These are phyloP conservation scores for Ailurus styani DNA, from an alignment of 2,113 vertebrate genomes.

Conservation along the genomic window DNA sequence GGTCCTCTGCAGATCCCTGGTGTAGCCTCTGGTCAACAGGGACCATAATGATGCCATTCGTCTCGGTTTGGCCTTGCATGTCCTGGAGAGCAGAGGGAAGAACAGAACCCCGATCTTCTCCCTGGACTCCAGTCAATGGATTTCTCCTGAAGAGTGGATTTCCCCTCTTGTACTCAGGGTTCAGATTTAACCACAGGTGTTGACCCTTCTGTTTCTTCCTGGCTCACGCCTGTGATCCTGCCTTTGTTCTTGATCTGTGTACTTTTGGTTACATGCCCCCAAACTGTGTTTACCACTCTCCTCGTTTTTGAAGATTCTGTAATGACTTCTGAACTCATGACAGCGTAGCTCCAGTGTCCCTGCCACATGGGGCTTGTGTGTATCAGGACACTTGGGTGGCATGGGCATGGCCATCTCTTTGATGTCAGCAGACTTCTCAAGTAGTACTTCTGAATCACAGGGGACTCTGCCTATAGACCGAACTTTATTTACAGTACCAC, in stretches of 20 bases:
- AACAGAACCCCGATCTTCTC: not conserved
- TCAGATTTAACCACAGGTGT: not conserved
- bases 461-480: not conserved
- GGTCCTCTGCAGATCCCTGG: not conserved
- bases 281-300: not conserved
- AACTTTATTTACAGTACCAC: not conserved
- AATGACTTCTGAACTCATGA: not conserved
- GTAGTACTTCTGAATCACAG: not conserved
- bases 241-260: not conserved
- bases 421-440: not conserved
- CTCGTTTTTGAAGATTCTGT: not conserved
- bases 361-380: not conserved
- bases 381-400: not conserved
- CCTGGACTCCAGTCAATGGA: too few species aligned
- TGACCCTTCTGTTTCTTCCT: not conserved
- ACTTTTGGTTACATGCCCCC: not conserved
- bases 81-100: not conserved
- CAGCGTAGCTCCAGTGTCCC: not conserved
- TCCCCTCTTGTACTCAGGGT: not conserved
- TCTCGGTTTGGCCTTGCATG: not conserved
- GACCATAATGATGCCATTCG: not conserved
- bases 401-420: not conserved
- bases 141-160: not conserved
- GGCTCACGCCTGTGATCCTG: not conserved
- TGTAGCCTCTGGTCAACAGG: not conserved